These are phyloP conservation scores for Rhinolophus ferrumequinum DNA, from an alignment of 2,113 vertebrate genomes.

Conservation along the genomic window DNA sequence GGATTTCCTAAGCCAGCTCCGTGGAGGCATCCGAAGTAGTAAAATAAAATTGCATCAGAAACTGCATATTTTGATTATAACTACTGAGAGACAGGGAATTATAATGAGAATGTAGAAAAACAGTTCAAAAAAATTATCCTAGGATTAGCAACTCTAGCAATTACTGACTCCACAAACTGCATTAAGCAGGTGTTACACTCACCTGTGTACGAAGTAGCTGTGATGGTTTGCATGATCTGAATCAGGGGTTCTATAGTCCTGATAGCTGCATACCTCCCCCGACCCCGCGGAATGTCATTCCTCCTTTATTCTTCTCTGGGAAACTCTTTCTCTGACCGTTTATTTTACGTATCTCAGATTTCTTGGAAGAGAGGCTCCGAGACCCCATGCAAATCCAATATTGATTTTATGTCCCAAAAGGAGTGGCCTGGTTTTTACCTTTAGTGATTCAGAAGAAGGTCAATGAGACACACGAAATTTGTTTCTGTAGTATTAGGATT, in stretches of 20 bases:
- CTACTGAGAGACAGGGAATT: neutral
- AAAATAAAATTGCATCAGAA: neutral
- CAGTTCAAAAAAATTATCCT: neutral
- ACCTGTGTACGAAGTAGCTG: accelerated
- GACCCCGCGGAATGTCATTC: neutral
- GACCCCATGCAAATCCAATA: neutral
- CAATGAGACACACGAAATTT: neutral
- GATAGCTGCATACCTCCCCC: neutral
- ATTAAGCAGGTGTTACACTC: neutral
- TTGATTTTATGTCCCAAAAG: neutral
- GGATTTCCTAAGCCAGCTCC: neutral
- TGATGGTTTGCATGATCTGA: neutral
- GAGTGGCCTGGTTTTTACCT: neutral
- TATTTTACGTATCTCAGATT: neutral
- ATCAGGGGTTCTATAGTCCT: neutral
- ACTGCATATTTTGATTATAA: neutral
- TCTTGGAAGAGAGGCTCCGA: neutral
- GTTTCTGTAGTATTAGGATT: neutral
- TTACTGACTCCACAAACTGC: neutral
- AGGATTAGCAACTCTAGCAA: neutral
- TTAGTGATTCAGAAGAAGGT: neutral
- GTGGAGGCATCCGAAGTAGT: neutral
- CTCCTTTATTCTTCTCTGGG: neutral
- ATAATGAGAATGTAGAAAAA: neutral
- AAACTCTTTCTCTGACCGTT: neutral